Evolutionary conservation across 2,888 invertebrate species (phyloP), one percentile per base, ranked within the genome.

Genomic region (Drosophila mettleri): DNA sequence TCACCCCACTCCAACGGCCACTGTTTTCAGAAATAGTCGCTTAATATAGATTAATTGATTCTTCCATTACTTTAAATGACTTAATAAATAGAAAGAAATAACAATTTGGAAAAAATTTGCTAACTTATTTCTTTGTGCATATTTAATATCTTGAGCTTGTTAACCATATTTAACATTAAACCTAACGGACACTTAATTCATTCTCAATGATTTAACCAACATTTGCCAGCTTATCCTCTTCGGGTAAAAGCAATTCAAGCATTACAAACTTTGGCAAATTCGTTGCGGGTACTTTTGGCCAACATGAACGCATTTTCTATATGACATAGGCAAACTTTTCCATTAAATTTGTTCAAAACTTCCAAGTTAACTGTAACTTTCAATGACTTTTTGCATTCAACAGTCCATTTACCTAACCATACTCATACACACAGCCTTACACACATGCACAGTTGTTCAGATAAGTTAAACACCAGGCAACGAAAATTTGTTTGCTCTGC

Each of bases 311-410:
- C 49, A 61, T 64, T 60, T 64, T 69, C 61, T 76, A 55, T 76
- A 63, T 51, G 76, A 61, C 80, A 78, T 65, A 63, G 60, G 55
- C 55, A 66, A 80, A 69, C 78, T 80, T 80, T 63, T 55, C 60
- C 64, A 72, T 75, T 78, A 63, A 73, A 80, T 78, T 78, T 81
- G 71, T 36, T 61, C 34, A 69, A 72, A 82, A 84, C 63, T 79
- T 79, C 36, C 39, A 63, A 69, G 71, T 67, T 69, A 84, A 77
- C 67, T 76, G 63, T 41, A 77, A 85, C 77, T 81, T 79, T 77
- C 62, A 74, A 81, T 81, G 85, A 77, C 82, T 84, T 81, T 80
- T 66, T 67, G 65, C 63, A 84, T 80, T 76, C 64, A 60, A 69
- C 69, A 78, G 84, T 70, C 60, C 79, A 79, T 82, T 82, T 62